phyloP scores from a whole-genome alignment of 2,888 invertebrate species.

The Aquatica leii region DNA sequence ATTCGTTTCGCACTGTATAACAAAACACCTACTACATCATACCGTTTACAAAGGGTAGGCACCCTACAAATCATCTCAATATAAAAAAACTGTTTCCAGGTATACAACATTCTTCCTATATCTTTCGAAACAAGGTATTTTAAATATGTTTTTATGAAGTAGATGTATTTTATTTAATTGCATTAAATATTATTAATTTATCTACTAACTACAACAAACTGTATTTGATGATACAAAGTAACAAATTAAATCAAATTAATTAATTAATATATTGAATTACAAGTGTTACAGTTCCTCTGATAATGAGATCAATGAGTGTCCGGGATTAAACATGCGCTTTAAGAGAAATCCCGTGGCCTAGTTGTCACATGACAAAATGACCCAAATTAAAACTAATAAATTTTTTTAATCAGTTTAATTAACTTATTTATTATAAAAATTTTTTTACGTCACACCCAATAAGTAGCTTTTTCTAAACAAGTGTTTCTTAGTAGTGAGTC shows the following conservation, averaged over 20 bases:
- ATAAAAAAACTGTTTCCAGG: slow-evolving; percentile 25
- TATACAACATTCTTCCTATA: slow-evolving; percentile 16
- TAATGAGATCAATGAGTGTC: slow-evolving; percentile 31
- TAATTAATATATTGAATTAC: slow-evolving; percentile 19
- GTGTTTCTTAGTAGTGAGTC: too few relatives aligned
- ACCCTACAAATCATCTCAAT: slow-evolving; percentile 35
- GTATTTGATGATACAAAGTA: too few relatives aligned
- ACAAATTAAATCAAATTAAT: slow-evolving; percentile 7
- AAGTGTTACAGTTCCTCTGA: slow-evolving; percentile 18
- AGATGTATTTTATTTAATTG: too few relatives aligned
- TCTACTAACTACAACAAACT: too few relatives aligned
- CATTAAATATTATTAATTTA: too few relatives aligned
- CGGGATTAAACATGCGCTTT: slow-evolving; percentile 33
- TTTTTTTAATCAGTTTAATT: too few relatives aligned
- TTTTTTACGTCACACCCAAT: too few relatives aligned
- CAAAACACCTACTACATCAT: slow-evolving; percentile 38
- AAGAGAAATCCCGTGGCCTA: slow-evolving; percentile 24
- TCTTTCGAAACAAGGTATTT: slow-evolving; percentile 17
- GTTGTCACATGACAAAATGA: slow-evolving; percentile 19
- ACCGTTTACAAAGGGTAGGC: slow-evolving; percentile 33
- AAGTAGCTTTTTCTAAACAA: too few relatives aligned
- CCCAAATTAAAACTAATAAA: slow-evolving; percentile 21
- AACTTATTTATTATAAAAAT: too few relatives aligned
- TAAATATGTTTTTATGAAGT: not conserved
- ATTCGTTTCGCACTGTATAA: slow-evolving; percentile 38